A percentile compares a stretch with the other conserved stretches of the same genome.
Conservation (phyloP, 1,140 invertebrate species). For the Dolichoris vasculosae region DNA sequence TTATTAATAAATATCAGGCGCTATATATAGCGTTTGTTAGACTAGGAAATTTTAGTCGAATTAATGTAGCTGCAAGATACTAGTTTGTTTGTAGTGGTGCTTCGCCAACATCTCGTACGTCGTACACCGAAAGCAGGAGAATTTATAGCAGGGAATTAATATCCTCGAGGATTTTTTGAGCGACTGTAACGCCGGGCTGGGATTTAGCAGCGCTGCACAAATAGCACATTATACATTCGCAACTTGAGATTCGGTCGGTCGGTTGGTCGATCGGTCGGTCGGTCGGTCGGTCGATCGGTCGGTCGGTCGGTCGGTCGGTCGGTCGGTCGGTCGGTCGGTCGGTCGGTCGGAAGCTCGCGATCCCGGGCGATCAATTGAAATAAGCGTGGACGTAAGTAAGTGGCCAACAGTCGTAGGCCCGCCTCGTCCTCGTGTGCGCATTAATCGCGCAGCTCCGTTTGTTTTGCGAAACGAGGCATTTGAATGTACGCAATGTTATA, state of each 20-base stretch:
- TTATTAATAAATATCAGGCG: too few relatives aligned
- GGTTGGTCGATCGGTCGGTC: too few relatives aligned
- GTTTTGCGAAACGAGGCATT: neutral
- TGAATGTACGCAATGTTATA: too few relatives aligned
- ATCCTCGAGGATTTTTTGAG: neutral
- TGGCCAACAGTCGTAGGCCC: too few relatives aligned
- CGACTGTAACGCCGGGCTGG: neutral
- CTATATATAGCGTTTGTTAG: too few relatives aligned
- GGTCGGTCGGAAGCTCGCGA: neutral
- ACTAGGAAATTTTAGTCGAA: too few relatives aligned
- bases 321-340: neutral
- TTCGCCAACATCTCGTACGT: too few relatives aligned
- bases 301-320: too few relatives aligned
- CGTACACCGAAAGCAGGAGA: too few relatives aligned
- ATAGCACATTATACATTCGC: neutral
- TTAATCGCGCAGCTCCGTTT: neutral
- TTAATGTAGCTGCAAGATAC: too few relatives aligned
- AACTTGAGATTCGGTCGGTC: neutral
- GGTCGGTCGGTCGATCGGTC: neutral
- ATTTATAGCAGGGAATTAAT: neutral
- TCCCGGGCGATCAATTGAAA: slow-evolving; percentile 4
- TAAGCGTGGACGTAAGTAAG: neutral
- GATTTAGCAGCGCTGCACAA: neutral
- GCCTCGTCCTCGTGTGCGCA: neutral
- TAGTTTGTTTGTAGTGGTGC: too few relatives aligned